Evolutionary conservation across 2,113 vertebrate species (phyloP), one percentile per base, ranked within the genome.

Genomic region (Merops nubicus): DNA sequence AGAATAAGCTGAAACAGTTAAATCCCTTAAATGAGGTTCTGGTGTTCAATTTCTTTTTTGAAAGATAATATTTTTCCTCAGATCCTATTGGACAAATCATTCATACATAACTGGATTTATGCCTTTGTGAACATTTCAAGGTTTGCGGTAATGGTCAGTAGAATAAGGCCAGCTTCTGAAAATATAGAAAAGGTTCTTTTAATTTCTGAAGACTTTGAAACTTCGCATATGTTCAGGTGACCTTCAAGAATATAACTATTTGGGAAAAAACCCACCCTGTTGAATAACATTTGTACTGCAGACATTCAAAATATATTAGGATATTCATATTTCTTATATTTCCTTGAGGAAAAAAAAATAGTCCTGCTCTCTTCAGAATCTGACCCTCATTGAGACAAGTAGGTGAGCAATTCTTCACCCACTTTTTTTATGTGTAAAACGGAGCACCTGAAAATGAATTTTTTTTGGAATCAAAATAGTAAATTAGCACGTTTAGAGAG

Each of bases 1-100:
- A 60, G 14, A 94, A 73, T 54, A 88, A 62, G 11, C 88, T 94
- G 83, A 94, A 97, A 95, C 21, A 89, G 91, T 94, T 84, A 85
- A 87, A 16, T 47, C 56, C 89, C 40, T 90, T 83, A 80, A 75
- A 84, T 51, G 74, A 91, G 43, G 40, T 75, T 86, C 59, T 84
- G 45, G 7, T 90, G 67, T 50, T 81, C 48, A 70, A 18, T 54
- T 59, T 76, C 62, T 78, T 72, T 88, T 48, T 25, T 93, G 88
- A 81, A 92, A 77, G 62, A 45, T 28, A 56, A 56, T 60, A 5
- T 74, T 89, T 92, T 92, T 88, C 8, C 85, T 81, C 57, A 89
- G 47, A 65, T 86, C 31, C 5, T 82, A 31, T 64, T 92, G 43
- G 38, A 85, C 18, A 57, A 92, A 74, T n/a, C 34, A 93, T 94